Conservation (phyloP, 2,113 vertebrate genomes). For the Oostethus manadensis region DNA sequence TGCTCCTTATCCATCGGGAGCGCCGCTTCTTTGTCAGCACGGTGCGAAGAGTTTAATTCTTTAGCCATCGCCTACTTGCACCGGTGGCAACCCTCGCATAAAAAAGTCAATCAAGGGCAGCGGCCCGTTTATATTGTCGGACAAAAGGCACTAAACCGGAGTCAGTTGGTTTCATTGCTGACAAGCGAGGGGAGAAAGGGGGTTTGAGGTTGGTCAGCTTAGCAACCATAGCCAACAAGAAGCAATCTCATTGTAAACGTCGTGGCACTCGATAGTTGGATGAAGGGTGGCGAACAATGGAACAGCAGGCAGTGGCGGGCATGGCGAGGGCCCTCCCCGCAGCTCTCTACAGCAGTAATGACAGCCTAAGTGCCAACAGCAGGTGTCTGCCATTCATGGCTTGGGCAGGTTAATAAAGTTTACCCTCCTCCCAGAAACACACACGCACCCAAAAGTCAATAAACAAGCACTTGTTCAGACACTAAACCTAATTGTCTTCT, state of each 20-base stretch:
- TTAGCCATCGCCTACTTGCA: conserved; percentile 53
- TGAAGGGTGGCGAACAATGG: conserved; percentile 66
- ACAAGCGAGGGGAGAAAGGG: conserved; percentile 64
- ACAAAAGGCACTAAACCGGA: conserved; percentile 59
- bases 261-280: conserved; percentile 62
- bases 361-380: conserved; percentile 73
- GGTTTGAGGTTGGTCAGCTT: conserved; percentile 58
- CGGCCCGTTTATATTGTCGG: conserved; percentile 34
- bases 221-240: conserved; percentile 61
- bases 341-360: conserved; percentile 57
- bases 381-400: conserved; percentile 75
- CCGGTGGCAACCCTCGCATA: conserved; percentile 62
- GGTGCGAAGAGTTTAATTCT: conserved; percentile 50
- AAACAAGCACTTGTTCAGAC: conserved; percentile 76
- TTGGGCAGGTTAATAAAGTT: conserved; percentile 74
- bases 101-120: conserved; percentile 57
- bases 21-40: conserved; percentile 38
- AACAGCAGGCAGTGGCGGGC: conserved; percentile 60
- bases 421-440: conserved; percentile 27
- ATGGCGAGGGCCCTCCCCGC: conserved; percentile 58
- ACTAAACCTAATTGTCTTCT: conserved; percentile 67
- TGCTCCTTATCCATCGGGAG: conserved; percentile 37
- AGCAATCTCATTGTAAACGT: conserved; percentile 66
- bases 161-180: conserved; percentile 64
- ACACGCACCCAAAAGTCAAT: conserved; percentile 65